A percentile compares a stretch with the other conserved stretches of the same genome.
Evolutionary conservation across 2,888 invertebrate species (phyloP).

Genomic region (Formica aserva): DNA sequence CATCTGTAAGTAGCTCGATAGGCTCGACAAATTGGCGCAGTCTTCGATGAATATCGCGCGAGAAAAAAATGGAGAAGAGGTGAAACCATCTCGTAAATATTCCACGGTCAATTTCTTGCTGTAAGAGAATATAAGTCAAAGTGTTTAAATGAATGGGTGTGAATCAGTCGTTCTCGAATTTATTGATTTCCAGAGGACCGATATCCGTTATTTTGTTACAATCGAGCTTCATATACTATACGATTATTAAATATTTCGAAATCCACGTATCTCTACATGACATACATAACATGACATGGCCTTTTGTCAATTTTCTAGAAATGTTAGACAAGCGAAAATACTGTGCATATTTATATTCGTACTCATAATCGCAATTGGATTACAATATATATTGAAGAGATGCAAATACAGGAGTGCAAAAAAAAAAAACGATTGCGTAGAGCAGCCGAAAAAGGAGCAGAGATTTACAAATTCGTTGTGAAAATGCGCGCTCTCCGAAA

Average conservation of each 20-base stretch:
- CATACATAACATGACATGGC: background rate
- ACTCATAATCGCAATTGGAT: background rate
- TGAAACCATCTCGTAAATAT: conserved; percentile 78
- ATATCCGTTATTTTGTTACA: conserved; percentile 53
- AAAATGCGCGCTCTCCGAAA: conserved; percentile 51
- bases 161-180: conserved; percentile 56
- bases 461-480: conserved; percentile 9
- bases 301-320: background rate
- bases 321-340: background rate
- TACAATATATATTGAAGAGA: background rate
- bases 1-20: conserved; percentile 15
- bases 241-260: conserved; percentile 15
- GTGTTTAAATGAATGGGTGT: conserved; percentile 55
- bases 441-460: background rate
- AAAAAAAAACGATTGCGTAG: background rate
- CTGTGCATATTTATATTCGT: background rate
- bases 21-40: conserved; percentile 67
- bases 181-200: conserved; percentile 52
- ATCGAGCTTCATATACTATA: too few relatives aligned
- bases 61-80: conserved; percentile 47
- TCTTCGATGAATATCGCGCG: conserved; percentile 53
- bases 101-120: conserved; percentile 77
- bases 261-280: background rate
- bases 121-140: conserved; percentile 63
- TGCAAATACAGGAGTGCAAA: background rate